Percentiles rank a stretch among this genome's conserved stretches.
Conservation (phyloP, 2,888 invertebrate species). For the Argynnis bischoffii region DNA sequence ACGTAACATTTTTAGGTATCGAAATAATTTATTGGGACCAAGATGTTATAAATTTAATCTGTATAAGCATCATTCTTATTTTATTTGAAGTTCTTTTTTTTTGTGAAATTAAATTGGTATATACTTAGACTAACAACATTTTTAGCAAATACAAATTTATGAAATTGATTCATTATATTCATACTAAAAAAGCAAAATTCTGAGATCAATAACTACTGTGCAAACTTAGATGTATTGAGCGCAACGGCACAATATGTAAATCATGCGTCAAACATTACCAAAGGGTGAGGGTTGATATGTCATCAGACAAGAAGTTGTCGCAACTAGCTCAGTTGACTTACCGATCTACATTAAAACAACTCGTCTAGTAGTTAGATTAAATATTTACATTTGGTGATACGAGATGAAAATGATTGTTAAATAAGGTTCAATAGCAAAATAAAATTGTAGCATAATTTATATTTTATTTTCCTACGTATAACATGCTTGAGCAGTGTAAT, state of each 20-base stretch:
- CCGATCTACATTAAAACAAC: slow-evolving; percentile 53
- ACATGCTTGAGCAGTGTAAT: slow-evolving; percentile 24
- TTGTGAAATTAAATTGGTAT: no score
- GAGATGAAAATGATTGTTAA: background rate
- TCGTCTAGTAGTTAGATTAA: slow-evolving; percentile 56
- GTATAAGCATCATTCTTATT: no score
- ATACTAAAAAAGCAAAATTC: background rate
- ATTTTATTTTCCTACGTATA: slow-evolving; percentile 35
- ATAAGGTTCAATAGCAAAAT: background rate
- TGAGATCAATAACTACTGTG: background rate
- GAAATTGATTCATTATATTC: background rate
- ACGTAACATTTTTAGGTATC: no score
- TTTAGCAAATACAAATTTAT: no score
- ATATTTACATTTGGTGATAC: slow-evolving; percentile 13
- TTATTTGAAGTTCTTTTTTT: no score
- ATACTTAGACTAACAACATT: no score
- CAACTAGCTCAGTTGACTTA: slow-evolving; percentile 57
- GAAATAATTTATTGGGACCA: no score
- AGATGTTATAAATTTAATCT: no score
- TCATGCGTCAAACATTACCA: slow-evolving; percentile 66
- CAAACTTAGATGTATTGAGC: slow-evolving; percentile 31
- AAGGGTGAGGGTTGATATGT: slow-evolving; percentile 61
- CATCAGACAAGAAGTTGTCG: slow-evolving; percentile 50
- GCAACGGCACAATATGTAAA: slow-evolving; percentile 50
- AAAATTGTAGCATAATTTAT: slow-evolving; percentile 47